Evolutionary conservation across 2,113 vertebrate species (phyloP).

Genomic region (Trichomycterus rosablanca): DNA sequence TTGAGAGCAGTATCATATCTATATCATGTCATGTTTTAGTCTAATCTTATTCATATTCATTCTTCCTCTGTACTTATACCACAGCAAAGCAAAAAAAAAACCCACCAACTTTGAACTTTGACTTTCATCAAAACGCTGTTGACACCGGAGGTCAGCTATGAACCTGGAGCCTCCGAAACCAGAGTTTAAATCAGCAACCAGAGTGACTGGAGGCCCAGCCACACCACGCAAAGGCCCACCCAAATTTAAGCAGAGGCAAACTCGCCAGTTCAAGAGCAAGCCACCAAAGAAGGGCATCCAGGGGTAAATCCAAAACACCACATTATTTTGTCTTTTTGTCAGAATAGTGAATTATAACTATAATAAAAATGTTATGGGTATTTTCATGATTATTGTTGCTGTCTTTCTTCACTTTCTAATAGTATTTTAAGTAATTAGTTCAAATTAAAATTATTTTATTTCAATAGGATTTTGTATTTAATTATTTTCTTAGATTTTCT

Average conservation of each 20-base stretch:
- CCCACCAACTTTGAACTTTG: background rate
- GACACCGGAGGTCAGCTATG: slow-evolving; percentile 60
- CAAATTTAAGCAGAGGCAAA: slow-evolving; percentile 94
- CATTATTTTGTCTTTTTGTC: too few relatives aligned
- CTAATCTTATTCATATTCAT: background rate
- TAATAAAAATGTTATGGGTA: too few relatives aligned
- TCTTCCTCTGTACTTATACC: background rate
- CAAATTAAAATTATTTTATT: too few relatives aligned
- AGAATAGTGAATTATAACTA: too few relatives aligned
- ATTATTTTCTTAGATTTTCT: too few relatives aligned
- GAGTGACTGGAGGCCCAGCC: slow-evolving; percentile 82
- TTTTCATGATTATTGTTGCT: too few relatives aligned
- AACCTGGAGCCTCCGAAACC: slow-evolving; percentile 81
- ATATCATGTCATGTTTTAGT: background rate
- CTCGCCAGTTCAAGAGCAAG: slow-evolving; percentile 96
- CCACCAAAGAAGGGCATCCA: slow-evolving; percentile 92
- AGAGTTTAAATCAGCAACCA: slow-evolving; percentile 83
- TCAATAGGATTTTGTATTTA: too few relatives aligned
- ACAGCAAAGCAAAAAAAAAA: slow-evolving; percentile 3
- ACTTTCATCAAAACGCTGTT: slow-evolving; percentile 20
- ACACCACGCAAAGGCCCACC: slow-evolving; percentile 90
- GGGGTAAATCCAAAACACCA: slow-evolving; percentile 77
- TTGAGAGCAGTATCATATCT: background rate
- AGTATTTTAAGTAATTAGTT: too few relatives aligned
- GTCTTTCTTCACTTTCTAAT: too few relatives aligned